Evolutionary conservation across 92 coral and sea anemone genomes (phyloP).

Genomic region (Chrysogorgia sp.): DNA sequence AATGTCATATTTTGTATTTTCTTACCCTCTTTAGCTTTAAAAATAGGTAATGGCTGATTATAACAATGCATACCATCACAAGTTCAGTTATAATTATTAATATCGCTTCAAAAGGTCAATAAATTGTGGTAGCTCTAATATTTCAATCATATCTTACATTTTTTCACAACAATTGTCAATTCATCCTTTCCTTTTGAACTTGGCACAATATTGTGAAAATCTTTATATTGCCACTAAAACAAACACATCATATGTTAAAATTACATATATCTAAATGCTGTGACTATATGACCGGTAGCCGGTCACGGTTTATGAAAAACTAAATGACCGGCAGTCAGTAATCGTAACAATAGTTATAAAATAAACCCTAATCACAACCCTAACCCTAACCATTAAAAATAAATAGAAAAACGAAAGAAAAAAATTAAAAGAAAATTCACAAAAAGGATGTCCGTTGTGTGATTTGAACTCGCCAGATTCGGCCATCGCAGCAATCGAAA

Average conservation of each 20-base stretch:
- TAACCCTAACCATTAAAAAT: no score
- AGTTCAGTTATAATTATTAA: not conserved
- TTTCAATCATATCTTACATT: constrained; percentile 75
- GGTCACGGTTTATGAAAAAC: no score
- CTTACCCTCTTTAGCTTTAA: constrained; percentile 64
- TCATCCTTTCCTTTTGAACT: constrained; percentile 86
- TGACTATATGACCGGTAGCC: no score
- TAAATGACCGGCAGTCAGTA: no score
- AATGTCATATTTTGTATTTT: constrained; percentile 97
- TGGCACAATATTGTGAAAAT: constrained; percentile 88
- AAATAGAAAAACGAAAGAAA: no score
- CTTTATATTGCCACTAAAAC: constrained; percentile 90
- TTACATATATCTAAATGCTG: not conserved
- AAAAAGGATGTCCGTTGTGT: no score
- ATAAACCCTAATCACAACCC: no score
- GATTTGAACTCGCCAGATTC: no score
- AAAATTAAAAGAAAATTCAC: no score
- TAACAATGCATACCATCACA: not conserved
- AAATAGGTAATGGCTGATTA: not conserved
- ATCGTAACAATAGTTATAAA: not conserved
- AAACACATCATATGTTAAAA: not conserved
- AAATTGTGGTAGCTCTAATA: not conserved
- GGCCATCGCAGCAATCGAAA: no score
- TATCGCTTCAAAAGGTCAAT: not conserved
- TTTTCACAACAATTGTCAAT: constrained; percentile 87